phyloP scores from a whole-genome alignment of 2,113 vertebrate genomes.

The Prolemur simus region DNA sequence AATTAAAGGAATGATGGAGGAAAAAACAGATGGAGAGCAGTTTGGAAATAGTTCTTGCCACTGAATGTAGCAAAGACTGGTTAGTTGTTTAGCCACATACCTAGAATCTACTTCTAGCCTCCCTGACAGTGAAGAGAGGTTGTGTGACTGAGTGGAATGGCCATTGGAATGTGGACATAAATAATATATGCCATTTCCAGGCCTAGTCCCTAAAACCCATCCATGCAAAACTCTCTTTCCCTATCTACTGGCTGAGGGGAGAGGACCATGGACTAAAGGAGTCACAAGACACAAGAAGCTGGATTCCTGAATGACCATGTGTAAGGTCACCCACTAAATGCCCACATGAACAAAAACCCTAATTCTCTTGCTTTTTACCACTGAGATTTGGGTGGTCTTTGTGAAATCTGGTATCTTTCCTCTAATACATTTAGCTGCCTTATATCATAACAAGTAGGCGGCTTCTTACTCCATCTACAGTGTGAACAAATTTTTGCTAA shows the following conservation, averaged over 20 bases:
- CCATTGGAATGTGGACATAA: conserved; percentile 4
- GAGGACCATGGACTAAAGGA: background rate
- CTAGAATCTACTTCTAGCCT: background rate
- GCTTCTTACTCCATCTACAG: background rate
- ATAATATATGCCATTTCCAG: background rate
- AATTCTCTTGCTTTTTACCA: background rate
- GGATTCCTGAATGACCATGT: background rate
- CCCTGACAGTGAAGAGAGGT: background rate
- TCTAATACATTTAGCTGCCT: background rate
- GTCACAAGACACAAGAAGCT: background rate
- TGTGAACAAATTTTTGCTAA: background rate
- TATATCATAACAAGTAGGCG: background rate
- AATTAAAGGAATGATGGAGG: background rate
- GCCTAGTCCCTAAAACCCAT: background rate
- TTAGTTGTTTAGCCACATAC: background rate
- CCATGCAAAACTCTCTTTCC: background rate
- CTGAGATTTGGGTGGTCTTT: background rate
- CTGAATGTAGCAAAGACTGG: background rate
- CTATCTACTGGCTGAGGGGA: background rate
- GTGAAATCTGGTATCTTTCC: background rate
- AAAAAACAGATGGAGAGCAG: background rate
- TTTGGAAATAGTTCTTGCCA: background rate
- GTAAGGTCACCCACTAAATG: background rate
- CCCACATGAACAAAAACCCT: background rate
- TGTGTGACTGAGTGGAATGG: background rate